Base-by-base conservation (phyloP, 2,797 vertebrate genomes). In the Neolamprologus multifasciatus region DNA sequence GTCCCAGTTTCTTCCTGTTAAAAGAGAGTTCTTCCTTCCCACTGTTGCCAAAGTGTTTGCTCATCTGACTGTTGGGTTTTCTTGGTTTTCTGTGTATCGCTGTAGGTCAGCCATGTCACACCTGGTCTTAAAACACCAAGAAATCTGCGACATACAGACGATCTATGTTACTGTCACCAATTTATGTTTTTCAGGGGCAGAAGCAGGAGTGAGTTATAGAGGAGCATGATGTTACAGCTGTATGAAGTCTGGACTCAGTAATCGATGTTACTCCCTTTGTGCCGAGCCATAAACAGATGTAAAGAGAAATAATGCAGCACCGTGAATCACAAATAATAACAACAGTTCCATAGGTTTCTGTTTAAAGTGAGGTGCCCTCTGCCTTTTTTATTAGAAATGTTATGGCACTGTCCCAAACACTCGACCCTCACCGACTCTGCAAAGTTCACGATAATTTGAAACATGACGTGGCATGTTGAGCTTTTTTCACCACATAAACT, bases 311-410 rank as follows among this genome's bases (percentile, higher is more conserved):
- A 67, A 67, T 0, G n/a, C 62, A 38, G 62, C 3, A 40, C 33
- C 0, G 3, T 21, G 0, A 67, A 67, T 23, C 36, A 40, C 62
- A 21, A 40, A 40, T 8, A 40, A 38, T 40, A 21, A 6, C 7
- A 36, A 38, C 7, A 13, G 0, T 9, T 23, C 38, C 64, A 67
- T 6, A 2, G n/a, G 8, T 3, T 69, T 43, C 64, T 23, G 13
- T 1, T 69, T 69, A 23, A 23, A 43, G 64, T 14, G 36, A 23
- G 38, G 64, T 16, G 38, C n/a, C 36, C 36, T 16, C 36, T 40
- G n/a, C 12, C 64, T 43, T 1, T 23, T 43, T 26, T 43, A 26
- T 71, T 45, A 26, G 38, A 45, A 71, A 1, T 17, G 38, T 71
- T 7, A 17, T 43, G 67, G 26, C 43, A 6, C 7, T 8, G 5